Conservation (phyloP, 2,113 vertebrate species). For the Taxidea taxus region DNA sequence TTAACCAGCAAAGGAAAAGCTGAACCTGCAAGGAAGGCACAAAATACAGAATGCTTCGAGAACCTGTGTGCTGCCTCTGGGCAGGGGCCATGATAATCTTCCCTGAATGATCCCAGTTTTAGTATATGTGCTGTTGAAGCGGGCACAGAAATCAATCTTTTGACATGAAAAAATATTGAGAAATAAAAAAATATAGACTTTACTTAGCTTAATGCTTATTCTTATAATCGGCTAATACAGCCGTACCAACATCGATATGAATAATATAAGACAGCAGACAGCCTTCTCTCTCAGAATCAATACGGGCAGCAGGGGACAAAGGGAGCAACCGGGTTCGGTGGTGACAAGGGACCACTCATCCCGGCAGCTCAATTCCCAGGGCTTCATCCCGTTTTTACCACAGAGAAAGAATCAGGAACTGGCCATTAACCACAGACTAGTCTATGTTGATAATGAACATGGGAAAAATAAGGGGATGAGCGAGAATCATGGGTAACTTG, state of each 20-base stretch:
- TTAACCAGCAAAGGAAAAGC: neutral
- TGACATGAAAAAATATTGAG: neutral
- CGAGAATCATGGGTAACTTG: neutral
- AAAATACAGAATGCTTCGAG: neutral
- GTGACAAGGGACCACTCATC: neutral
- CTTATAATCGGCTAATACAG: neutral
- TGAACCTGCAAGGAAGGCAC: neutral
- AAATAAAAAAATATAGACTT: neutral
- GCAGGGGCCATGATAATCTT: neutral
- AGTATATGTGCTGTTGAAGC: neutral
- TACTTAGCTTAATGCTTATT: neutral
- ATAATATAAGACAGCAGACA: neutral
- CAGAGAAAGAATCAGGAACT: neutral
- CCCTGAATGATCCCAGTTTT: neutral
- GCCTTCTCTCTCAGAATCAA: neutral
- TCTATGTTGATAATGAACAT: neutral
- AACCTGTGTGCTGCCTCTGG: neutral
- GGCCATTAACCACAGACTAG: neutral
- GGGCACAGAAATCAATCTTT: neutral
- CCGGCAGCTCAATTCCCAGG: neutral
- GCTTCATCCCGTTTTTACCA: neutral
- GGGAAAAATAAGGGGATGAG: neutral
- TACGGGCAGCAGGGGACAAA: neutral
- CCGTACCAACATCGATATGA: neutral
- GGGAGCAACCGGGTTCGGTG: neutral